Evolutionary conservation across 1,140 invertebrate species (phyloP).

Genomic region (Scaptomyza graminum): DNA sequence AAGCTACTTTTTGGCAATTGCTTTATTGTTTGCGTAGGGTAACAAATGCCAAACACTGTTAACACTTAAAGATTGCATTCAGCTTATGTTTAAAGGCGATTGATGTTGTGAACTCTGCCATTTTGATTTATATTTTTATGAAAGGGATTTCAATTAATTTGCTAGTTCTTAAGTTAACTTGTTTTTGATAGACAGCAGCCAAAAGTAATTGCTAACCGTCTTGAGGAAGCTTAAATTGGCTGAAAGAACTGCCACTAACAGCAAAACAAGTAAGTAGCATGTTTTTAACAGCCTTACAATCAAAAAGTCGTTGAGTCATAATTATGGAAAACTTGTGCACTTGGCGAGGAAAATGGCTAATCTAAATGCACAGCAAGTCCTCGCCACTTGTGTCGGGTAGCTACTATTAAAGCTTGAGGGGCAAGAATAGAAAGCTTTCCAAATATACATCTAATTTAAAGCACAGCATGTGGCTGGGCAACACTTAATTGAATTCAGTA

Average conservation of each 20-base stretch:
- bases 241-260: background rate
- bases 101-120: slow-evolving; percentile 6
- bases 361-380: slow-evolving; percentile 24
- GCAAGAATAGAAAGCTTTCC: background rate
- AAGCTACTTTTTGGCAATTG: background rate
- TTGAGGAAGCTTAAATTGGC: slow-evolving; percentile 12
- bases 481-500: slow-evolving; percentile 45
- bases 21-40: background rate
- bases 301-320: slow-evolving; percentile 4
- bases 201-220: background rate
- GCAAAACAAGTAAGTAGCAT: background rate
- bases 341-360: slow-evolving; percentile 3
- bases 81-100: slow-evolving; percentile 20
- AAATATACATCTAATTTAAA: slow-evolving; percentile 31
- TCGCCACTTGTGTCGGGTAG: background rate
- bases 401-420: background rate
- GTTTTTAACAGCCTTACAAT: background rate
- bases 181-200: slow-evolving; percentile 16
- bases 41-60: slow-evolving; percentile 21
- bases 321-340: background rate
- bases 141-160: slow-evolving; percentile 38
- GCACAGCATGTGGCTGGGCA: slow-evolving; percentile 30
- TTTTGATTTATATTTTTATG: background rate
- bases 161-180: background rate
- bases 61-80: slow-evolving; percentile 29